phyloP scores from a whole-genome alignment of 2,888 invertebrate genomes.

The Metalampra italica region DNA sequence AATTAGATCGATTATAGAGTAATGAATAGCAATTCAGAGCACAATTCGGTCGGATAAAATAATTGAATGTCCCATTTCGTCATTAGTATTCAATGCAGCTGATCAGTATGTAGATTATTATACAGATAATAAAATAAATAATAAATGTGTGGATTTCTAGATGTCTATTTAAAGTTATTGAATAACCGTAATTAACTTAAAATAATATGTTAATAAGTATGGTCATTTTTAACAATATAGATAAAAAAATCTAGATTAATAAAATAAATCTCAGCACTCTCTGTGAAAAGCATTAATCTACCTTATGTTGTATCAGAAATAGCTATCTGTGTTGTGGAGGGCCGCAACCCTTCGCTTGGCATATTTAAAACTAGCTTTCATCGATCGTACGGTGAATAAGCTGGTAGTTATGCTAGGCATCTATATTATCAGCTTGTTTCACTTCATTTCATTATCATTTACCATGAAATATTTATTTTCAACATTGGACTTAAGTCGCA shows the following conservation, averaged over 20 bases:
- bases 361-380: conserved; percentile 56
- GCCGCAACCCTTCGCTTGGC: conserved; percentile 59
- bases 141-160: too few species aligned
- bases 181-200: too few species aligned
- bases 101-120: background rate
- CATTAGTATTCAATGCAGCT: background rate
- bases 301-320: conserved; percentile 2
- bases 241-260: too few species aligned
- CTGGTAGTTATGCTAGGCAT: background rate
- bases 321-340: conserved; percentile 30
- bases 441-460: too few species aligned
- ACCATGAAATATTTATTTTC: too few species aligned
- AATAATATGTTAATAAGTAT: too few species aligned
- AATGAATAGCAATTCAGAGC: conserved; percentile 14
- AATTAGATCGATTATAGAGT: conserved; percentile 24
- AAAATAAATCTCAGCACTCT: too few species aligned
- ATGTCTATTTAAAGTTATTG: too few species aligned
- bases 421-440: too few species aligned
- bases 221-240: too few species aligned
- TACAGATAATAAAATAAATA: too few species aligned
- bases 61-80: background rate
- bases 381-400: conserved; percentile 35
- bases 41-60: background rate
- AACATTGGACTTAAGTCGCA: too few species aligned
- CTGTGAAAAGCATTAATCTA: background rate